Conservation (phyloP, 1,140 invertebrate species). For the Coenobita brevimanus region DNA sequence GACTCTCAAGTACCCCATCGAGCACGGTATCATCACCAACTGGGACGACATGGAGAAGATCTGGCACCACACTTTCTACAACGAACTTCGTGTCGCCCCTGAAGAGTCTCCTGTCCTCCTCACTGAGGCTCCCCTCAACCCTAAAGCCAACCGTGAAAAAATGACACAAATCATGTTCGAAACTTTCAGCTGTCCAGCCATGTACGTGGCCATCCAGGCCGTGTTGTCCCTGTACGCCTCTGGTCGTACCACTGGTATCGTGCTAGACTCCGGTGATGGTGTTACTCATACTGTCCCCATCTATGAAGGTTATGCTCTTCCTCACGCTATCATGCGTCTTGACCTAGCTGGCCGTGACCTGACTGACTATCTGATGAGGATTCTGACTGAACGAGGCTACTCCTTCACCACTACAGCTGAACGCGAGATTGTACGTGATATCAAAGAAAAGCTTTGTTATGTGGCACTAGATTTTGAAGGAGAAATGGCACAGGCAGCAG, state of each 20-base stretch:
- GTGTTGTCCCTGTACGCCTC: not conserved
- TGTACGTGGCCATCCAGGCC: slow-evolving; percentile 11
- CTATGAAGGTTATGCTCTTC: slow-evolving; percentile 73
- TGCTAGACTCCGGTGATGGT: slow-evolving; percentile 9
- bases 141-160: slow-evolving; percentile 91
- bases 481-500: too few species aligned
- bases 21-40: slow-evolving; percentile 96
- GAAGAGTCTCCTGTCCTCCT: slow-evolving; percentile 93
- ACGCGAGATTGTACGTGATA: too few species aligned
- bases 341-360: slow-evolving; percentile 54
- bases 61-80: slow-evolving; percentile 97
- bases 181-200: slow-evolving; percentile 80
- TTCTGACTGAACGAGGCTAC: too few species aligned
- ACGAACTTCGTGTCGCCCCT: slow-evolving; percentile 95
- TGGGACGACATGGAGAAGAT: slow-evolving; percentile 99
- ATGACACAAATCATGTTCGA: slow-evolving; percentile 96
- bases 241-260: slow-evolving; percentile 2
- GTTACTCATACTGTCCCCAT: not conserved
- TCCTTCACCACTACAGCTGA: too few species aligned
- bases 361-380: too few species aligned
- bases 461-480: too few species aligned
- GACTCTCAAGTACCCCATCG: slow-evolving; percentile 94
- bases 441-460: too few species aligned
- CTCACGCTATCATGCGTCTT: slow-evolving; percentile 76
- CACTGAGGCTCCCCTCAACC: slow-evolving; percentile 91